Conservation (phyloP, 2,888 invertebrate genomes). For the Tenthredo notha region DNA sequence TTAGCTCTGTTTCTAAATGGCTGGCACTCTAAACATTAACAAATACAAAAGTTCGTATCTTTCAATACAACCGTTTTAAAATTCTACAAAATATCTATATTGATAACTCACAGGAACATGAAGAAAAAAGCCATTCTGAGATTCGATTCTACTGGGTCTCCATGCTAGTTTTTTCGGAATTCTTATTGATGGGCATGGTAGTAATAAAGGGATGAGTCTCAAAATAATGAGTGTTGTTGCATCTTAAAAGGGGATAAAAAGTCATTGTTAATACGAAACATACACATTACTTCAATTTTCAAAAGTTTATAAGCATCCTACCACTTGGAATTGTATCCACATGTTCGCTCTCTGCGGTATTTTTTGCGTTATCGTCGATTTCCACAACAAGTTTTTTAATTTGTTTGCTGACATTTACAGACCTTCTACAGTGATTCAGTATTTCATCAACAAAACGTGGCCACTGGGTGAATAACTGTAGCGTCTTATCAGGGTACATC, state of each 20-base stretch:
- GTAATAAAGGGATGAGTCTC: not conserved
- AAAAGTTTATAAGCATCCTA: not conserved
- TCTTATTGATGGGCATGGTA: not conserved
- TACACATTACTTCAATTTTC: not conserved
- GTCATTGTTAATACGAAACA: not conserved
- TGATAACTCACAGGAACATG: not conserved
- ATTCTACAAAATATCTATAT: not conserved
- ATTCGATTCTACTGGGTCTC: constrained; percentile 3
- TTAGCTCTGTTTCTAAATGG: not conserved
- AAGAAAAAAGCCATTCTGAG: not conserved
- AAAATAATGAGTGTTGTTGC: not conserved
- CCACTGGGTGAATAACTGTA: not conserved
- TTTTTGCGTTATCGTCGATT: not conserved
- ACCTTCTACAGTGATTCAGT: not conserved
- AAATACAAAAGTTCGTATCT: not conserved
- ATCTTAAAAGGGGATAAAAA: not conserved
- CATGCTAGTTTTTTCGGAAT: not conserved
- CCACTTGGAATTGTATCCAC: too few species aligned
- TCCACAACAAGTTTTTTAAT: not conserved
- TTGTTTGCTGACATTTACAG: not conserved
- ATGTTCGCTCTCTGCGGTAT: not conserved
- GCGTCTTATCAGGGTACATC: constrained; percentile 35
- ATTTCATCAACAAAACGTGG: constrained; percentile 4
- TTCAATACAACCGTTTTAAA: not conserved
- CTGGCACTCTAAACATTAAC: not conserved